Conservation (phyloP, 2,797 vertebrate species). For the Typhlichthys eigenmanni region DNA sequence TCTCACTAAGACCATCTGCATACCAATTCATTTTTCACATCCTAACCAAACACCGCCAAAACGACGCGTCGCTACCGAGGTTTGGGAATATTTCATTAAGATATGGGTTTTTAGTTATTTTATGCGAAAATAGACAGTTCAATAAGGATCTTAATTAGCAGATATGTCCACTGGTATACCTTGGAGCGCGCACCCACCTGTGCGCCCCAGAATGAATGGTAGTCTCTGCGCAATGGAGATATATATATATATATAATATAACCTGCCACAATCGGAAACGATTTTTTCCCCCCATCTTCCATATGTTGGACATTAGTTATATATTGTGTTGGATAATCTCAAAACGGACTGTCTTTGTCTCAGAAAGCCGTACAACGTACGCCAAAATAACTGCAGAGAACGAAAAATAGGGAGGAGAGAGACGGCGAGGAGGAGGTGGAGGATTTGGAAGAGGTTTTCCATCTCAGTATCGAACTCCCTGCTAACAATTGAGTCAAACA, state of each 20-base stretch:
- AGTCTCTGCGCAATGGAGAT: conserved; percentile 52
- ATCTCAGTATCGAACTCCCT: conserved; percentile 12
- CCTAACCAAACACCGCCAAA: conserved; percentile 53
- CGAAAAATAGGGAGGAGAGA: conserved; percentile 24
- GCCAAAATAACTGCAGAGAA: conserved; percentile 60
- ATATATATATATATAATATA: neutral
- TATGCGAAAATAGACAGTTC: conserved; percentile 28
- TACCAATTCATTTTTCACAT: conserved; percentile 61
- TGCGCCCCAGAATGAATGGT: conserved; percentile 59
- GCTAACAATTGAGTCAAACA: conserved; percentile 2
- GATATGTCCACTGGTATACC: conserved; percentile 50
- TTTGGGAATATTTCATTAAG: conserved; percentile 17
- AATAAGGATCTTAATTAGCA: conserved; percentile 27
- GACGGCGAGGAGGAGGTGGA: neutral
- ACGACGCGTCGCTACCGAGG: conserved; percentile 31
- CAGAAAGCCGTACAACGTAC: conserved; percentile 46
- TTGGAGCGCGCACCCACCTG: conserved; percentile 73
- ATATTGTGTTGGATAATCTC: conserved; percentile 16
- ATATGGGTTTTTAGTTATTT: conserved; percentile 26
- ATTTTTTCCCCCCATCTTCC: neutral
- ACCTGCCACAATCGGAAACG: conserved; percentile 1
- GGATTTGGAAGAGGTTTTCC: conserved; percentile 33
- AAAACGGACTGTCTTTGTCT: conserved; percentile 59
- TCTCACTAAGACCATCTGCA: conserved; percentile 74
- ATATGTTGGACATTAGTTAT: conserved; percentile 15